phyloP scores from a whole-genome alignment of 2,113 vertebrate genomes.

The Sturnus vulgaris region DNA sequence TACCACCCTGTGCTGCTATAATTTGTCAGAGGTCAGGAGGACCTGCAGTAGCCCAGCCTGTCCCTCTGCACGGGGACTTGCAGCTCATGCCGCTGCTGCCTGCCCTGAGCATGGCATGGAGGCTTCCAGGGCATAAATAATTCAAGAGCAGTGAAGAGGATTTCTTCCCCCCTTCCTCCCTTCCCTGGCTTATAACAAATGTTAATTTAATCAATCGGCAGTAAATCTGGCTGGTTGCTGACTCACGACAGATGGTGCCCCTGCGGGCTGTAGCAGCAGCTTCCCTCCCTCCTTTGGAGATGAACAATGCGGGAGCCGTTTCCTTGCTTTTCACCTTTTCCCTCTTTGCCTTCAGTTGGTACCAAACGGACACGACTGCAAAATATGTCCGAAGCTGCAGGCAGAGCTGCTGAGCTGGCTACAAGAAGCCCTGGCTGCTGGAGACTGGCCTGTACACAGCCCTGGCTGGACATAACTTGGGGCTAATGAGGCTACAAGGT shows the following conservation, averaged over 20 bases:
- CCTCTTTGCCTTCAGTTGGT: neutral
- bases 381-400: neutral
- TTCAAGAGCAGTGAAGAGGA: slow-evolving; percentile 71
- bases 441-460: fast-evolving
- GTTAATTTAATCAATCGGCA: slow-evolving; percentile 98
- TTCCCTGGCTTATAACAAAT: slow-evolving; percentile 87
- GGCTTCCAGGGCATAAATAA: slow-evolving; percentile 78
- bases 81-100: neutral
- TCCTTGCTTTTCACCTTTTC: slow-evolving; percentile 53
- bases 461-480: neutral
- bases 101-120: slow-evolving; percentile 27
- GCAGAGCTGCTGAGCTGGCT: neutral
- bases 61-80: neutral
- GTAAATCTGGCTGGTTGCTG: slow-evolving; percentile 90
- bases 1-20: neutral
- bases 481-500: neutral
- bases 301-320: slow-evolving; percentile 41
- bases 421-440: neutral
- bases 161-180: slow-evolving; percentile 60
- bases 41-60: neutral
- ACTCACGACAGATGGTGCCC: slow-evolving; percentile 86
- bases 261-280: slow-evolving; percentile 72
- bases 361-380: neutral
- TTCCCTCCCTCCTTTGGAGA: slow-evolving; percentile 78
- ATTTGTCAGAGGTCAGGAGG: neutral